Evolutionary conservation across 2,797 vertebrate species (phyloP).

Genomic region (Rhabdophis nuchalis): DNA sequence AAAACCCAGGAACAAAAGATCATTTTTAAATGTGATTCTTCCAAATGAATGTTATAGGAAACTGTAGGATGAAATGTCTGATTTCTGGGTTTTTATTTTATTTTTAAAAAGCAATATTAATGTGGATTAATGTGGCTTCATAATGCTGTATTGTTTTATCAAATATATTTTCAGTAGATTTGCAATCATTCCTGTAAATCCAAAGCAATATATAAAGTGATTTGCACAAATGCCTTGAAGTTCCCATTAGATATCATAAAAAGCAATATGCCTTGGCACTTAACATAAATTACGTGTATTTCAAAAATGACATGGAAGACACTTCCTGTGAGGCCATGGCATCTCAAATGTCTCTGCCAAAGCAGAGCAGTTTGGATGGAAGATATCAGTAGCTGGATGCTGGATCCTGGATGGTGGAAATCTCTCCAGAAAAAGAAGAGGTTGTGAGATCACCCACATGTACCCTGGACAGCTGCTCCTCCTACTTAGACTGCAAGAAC

Average conservation of each 20-base stretch:
- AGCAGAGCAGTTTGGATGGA: not conserved
- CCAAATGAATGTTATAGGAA: not conserved
- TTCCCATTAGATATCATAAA: conserved; percentile 9
- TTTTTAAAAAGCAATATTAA: not conserved
- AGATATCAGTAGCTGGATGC: not conserved
- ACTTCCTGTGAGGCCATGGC: not conserved
- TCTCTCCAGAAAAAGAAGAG: not conserved
- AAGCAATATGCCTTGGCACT: not conserved
- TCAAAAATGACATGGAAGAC: not conserved
- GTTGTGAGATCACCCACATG: not conserved
- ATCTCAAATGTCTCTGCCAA: not conserved
- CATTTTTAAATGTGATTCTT: not conserved
- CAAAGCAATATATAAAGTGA: not conserved
- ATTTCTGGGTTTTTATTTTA: not conserved
- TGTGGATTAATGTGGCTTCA: not conserved
- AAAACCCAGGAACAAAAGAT: not conserved
- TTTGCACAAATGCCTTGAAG: not conserved
- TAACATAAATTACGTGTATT: not conserved
- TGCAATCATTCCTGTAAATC: not conserved
- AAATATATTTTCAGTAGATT: not conserved
- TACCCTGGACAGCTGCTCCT: not conserved
- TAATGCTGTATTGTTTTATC: not conserved
- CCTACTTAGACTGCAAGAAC: not conserved
- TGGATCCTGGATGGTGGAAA: not conserved
- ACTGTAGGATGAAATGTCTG: too few species aligned